phyloP scores from a whole-genome alignment of 2,797 vertebrate species.

The Channallabes apus region DNA sequence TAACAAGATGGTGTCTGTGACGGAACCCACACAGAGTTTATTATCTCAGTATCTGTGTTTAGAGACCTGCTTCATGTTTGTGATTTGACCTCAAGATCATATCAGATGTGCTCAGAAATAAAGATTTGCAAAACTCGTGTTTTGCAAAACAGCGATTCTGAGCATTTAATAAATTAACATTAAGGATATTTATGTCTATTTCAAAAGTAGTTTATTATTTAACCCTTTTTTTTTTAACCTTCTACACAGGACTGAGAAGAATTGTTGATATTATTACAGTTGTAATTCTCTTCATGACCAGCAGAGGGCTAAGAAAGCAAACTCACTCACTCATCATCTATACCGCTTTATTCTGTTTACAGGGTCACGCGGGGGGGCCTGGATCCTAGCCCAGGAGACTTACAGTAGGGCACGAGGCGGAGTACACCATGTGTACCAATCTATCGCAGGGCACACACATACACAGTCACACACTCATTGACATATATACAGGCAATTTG shows the following conservation, averaged over 20 bases:
- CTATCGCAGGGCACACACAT: too few relatives aligned
- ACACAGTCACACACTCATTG: too few relatives aligned
- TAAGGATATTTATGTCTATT: not conserved
- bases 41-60: not conserved
- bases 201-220: not conserved
- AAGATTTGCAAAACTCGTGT: not conserved
- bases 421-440: too few relatives aligned
- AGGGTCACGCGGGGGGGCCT: too few relatives aligned
- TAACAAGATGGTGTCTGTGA: not conserved
- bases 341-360: too few relatives aligned
- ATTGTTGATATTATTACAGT: not conserved
- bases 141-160: not conserved
- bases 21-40: not conserved
- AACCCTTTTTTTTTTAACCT: not conserved
- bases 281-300: not conserved
- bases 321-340: not conserved
- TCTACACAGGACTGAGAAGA: not conserved
- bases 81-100: not conserved
- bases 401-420: too few relatives aligned
- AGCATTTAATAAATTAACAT: not conserved
- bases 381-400: too few relatives aligned
- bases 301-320: slow-evolving; percentile 1
- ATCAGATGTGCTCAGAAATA: not conserved
- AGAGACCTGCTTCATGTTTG: not conserved
- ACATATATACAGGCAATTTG: too few relatives aligned